Evolutionary conservation across 1,140 invertebrate species (phyloP).

Genomic region (Maconellicoccus hirsutus): DNA sequence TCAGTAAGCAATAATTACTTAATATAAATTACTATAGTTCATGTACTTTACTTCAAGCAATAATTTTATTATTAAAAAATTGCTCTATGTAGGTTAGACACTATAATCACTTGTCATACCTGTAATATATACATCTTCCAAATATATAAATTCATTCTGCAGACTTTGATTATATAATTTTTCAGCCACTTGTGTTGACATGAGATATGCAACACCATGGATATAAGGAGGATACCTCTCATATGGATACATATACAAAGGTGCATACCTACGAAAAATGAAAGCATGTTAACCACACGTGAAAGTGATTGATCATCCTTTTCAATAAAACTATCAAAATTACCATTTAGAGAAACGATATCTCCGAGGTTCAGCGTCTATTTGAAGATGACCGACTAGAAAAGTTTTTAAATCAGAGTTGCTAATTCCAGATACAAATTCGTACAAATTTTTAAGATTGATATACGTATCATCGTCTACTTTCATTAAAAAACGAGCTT

Average conservation of each 20-base stretch:
- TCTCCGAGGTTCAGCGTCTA: neutral
- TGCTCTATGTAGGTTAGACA: too few species aligned
- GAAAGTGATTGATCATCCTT: too few species aligned
- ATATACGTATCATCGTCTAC: conserved; percentile 77
- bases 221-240: conserved; percentile 68
- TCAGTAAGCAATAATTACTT: too few species aligned
- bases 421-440: neutral
- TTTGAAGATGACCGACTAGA: neutral
- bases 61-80: too few species aligned
- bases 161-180: conserved; percentile 57
- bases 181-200: conserved; percentile 53
- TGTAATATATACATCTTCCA: conserved; percentile 80
- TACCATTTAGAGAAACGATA: neutral
- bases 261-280: conserved; percentile 40
- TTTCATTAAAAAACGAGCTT: conserved; percentile 60
- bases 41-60: too few species aligned
- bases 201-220: conserved; percentile 70
- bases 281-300: neutral
- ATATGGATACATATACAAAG: conserved; percentile 62
- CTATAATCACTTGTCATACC: too few species aligned
- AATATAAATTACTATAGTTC: too few species aligned
- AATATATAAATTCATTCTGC: conserved; percentile 54
- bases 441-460: conserved; percentile 54
- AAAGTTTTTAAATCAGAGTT: neutral
- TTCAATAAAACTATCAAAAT: neutral